Evolutionary conservation across 1,140 invertebrate genomes (phyloP).

Genomic region (Tribolium castaneum): DNA sequence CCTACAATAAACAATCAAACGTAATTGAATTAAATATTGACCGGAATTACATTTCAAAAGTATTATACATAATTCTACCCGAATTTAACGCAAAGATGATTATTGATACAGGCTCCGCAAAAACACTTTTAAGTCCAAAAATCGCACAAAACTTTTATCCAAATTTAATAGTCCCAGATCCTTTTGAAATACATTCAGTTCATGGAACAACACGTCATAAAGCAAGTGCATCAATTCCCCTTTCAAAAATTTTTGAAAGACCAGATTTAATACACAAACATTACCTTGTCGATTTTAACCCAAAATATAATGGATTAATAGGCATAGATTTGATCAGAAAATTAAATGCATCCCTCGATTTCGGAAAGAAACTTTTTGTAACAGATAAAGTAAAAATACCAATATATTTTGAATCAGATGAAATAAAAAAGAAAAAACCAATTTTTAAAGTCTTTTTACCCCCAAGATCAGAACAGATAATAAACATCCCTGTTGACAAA

Average conservation of each 20-base stretch:
- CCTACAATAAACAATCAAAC: background rate
- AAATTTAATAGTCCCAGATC: no score
- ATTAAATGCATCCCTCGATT: no score
- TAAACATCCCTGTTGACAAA: slow-evolving; percentile 40
- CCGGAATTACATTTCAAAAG: background rate
- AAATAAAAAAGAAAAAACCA: background rate
- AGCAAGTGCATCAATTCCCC: no score
- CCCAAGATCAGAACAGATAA: slow-evolving; percentile 11
- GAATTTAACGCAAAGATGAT: background rate
- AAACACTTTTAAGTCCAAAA: no score
- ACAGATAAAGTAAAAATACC: no score
- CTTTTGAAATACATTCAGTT: no score
- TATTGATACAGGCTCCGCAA: no score
- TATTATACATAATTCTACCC: background rate
- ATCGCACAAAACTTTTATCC: no score
- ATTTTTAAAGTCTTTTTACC: background rate
- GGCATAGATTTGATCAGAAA: background rate
- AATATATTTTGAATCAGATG: background rate
- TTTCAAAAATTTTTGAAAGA: no score
- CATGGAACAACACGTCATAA: no score
- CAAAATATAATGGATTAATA: background rate
- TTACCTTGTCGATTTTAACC: background rate
- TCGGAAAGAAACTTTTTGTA: no score
- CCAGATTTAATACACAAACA: background rate
- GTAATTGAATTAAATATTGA: slow-evolving; percentile 2